These are phyloP conservation scores for Panopea generosa DNA, from an alignment of 2,888 invertebrate genomes.

Conservation along the genomic window DNA sequence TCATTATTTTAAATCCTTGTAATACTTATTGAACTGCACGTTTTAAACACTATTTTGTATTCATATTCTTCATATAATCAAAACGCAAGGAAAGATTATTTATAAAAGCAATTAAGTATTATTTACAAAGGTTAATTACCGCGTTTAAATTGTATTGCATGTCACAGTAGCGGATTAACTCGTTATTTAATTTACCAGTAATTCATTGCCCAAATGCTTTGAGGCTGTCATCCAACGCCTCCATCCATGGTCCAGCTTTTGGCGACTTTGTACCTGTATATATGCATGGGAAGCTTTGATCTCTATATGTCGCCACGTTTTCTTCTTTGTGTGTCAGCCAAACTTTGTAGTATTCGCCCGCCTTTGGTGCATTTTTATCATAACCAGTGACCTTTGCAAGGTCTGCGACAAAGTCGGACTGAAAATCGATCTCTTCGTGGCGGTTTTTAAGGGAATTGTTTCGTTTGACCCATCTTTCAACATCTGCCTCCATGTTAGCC, in stretches of 20 bases:
- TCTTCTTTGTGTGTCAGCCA: slow-evolving; percentile 43
- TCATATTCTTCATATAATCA: too few relatives aligned
- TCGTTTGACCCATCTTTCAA: slow-evolving; percentile 36
- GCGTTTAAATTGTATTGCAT: too few relatives aligned
- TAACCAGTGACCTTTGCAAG: slow-evolving; percentile 35
- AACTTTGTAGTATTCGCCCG: slow-evolving; percentile 13
- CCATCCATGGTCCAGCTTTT: slow-evolving; percentile 30
- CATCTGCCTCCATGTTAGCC: slow-evolving; percentile 32
- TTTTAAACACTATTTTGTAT: too few relatives aligned
- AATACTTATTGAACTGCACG: too few relatives aligned
- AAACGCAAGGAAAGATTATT: too few relatives aligned
- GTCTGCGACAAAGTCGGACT: slow-evolving; percentile 47
- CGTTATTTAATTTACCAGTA: too few relatives aligned
- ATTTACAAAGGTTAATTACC: too few relatives aligned
- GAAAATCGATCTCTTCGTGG: slow-evolving; percentile 50
- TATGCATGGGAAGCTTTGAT: slow-evolving; percentile 28
- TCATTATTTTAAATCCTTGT: too few relatives aligned
- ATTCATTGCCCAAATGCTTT: slow-evolving; percentile 58
- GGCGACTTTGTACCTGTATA: slow-evolving; percentile 41
- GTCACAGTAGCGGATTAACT: too few relatives aligned
- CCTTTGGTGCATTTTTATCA: slow-evolving; percentile 10
- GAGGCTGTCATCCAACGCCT: slow-evolving; percentile 59
- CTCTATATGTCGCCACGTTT: slow-evolving; percentile 46
- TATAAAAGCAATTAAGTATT: too few relatives aligned
- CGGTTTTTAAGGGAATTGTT: neutral